Percentiles rank a stretch among this genome's conserved stretches.
These are phyloP conservation scores for Drosophila micromelanica DNA, from an alignment of 1,140 invertebrate genomes.

Conservation along the genomic window DNA sequence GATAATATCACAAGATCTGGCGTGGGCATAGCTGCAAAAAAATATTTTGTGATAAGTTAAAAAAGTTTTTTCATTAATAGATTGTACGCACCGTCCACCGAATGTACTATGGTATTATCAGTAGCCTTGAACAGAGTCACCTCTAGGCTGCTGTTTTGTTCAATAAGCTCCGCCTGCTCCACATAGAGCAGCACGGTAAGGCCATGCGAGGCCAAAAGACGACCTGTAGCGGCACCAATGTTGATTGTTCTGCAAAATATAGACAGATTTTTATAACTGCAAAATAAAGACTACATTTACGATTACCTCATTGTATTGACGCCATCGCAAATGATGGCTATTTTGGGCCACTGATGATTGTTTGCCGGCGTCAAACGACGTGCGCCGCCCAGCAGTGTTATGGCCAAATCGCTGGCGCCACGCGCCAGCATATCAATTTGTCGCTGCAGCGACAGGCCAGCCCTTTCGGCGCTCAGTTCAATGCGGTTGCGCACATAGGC, in stretches of 20 bases:
- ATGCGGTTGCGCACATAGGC: slow-evolving; percentile 88
- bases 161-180: slow-evolving; percentile 85
- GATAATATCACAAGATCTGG: slow-evolving; percentile 84
- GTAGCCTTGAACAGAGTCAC: slow-evolving; percentile 83
- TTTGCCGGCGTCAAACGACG: slow-evolving; percentile 91
- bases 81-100: slow-evolving; percentile 66
- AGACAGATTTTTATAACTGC: background rate
- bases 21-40: slow-evolving; percentile 64
- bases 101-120: slow-evolving; percentile 71
- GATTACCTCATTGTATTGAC: slow-evolving; percentile 62
- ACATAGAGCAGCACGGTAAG: slow-evolving; percentile 89
- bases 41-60: background rate
- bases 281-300: background rate
- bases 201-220: slow-evolving; percentile 93
- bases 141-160: slow-evolving; percentile 84
- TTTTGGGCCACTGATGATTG: slow-evolving; percentile 91
- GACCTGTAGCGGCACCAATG: slow-evolving; percentile 90
- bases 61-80: background rate
- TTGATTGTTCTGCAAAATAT: slow-evolving; percentile 86
- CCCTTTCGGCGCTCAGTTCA: slow-evolving; percentile 87
- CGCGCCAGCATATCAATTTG: slow-evolving; percentile 91
- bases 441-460: slow-evolving; percentile 88
- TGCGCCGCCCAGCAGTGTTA: slow-evolving; percentile 91
- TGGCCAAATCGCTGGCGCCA: slow-evolving; percentile 90
- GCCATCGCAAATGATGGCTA: slow-evolving; percentile 89